A percentile compares a stretch with the other conserved stretches of the same genome.
phyloP scores from a whole-genome alignment of 2,797 vertebrate species.

The Crax fasciolata region DNA sequence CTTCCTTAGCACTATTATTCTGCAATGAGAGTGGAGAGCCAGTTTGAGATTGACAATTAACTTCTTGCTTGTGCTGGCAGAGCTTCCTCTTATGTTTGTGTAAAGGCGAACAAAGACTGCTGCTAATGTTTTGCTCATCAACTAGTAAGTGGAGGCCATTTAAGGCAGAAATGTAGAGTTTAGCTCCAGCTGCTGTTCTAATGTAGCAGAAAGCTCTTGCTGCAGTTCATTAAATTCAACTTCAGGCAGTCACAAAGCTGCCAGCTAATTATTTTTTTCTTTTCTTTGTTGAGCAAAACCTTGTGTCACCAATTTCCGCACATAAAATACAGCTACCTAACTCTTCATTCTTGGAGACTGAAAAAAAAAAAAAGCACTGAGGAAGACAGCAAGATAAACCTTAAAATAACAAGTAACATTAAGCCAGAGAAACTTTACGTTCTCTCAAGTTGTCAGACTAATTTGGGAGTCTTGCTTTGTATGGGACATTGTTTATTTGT shows the following conservation, averaged over 20 bases:
- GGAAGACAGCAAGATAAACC: background rate
- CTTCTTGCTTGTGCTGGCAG: background rate
- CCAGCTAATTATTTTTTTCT: conserved; percentile 55
- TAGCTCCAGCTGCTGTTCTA: conserved; percentile 67
- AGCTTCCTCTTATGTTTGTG: conserved; percentile 12
- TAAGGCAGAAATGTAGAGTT: conserved; percentile 22
- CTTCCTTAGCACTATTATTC: background rate
- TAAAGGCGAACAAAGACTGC: conserved; percentile 51
- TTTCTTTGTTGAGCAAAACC: background rate
- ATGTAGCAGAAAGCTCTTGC: conserved; percentile 73
- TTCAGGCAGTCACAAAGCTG: conserved; percentile 62
- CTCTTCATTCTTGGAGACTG: background rate
- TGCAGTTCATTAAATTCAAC: conserved; percentile 77
- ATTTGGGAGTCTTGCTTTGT: background rate
- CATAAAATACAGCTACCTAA: background rate
- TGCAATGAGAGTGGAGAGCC: background rate
- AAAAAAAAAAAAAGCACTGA: background rate
- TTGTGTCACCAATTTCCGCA: background rate
- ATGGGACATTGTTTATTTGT: background rate
- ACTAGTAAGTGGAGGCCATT: conserved; percentile 45
- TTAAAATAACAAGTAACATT: background rate
- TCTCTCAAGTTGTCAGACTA: background rate
- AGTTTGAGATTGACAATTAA: conserved; percentile 21
- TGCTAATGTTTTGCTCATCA: conserved; percentile 63
- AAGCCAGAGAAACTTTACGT: background rate